Base-by-base conservation (phyloP, 2,797 vertebrate genomes). In the Astyanax mexicanus region DNA sequence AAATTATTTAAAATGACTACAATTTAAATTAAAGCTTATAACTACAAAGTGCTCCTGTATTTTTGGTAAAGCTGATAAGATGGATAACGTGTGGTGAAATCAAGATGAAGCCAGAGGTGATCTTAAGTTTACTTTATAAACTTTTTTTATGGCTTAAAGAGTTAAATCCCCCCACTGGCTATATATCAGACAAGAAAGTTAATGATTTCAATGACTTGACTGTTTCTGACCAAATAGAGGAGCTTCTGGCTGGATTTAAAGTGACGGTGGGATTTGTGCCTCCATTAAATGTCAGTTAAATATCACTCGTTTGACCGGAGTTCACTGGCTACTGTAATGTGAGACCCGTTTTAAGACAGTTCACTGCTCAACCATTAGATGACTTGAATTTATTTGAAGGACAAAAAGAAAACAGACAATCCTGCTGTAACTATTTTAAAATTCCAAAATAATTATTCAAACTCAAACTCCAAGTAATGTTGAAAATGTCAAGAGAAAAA, bases 281-380 rank as follows among this genome's bases (percentile, higher is more conserved):
- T 40, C 19, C 44, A 69, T 66, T 72, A 80, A 80, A 80, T 83
- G 79, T 80, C 72, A 76, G 68, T 75, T 75, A 78, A 80, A 83
- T 80, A 75, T 83, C 76, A 83, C 76, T 60, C 32, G 35, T 69
- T 80, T 77, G 74, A 80, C 57, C 69, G 69, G 70, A 77, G 32
- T 57, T 68, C 69, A 69, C 44, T 52, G 54, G 74, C 49, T 80
- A 75, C 78, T 75, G 72, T 71, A 72, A 75, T 32, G 42, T 67
- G 60, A 74, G 78, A 65, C 57, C 69, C 49, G 27, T 64, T 52
- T 69, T 75, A 42, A 67, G 37, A 42, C 60, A 71, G 80, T 69
- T 69, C 49, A 75, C 49, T 52, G 68, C 62, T 64, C 55, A 78
- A 35, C 62, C n/a, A 75, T 77, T 80, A 58, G 42, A 58, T 55